Evolutionary conservation across 1,140 invertebrate genomes (phyloP), one percentile per base, ranked within the genome.

Genomic region (Conus betulinus): DNA sequence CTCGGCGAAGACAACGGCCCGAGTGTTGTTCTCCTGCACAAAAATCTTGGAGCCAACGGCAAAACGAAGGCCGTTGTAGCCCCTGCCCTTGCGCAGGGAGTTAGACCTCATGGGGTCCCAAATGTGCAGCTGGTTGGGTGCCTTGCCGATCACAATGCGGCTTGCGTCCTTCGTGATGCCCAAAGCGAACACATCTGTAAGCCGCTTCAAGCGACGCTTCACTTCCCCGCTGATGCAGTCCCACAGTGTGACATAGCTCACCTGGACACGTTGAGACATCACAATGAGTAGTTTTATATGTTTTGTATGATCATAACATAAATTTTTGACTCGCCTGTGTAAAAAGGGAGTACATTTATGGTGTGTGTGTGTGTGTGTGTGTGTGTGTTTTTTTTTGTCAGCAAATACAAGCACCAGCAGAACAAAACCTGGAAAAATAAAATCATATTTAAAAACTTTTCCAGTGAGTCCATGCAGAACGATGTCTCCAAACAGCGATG

Each of bases 191-290:
- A 95, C 94, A 85, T 95, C 90, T 53, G 91, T 93, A 88, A 94
- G 94, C 76, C 93, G 93, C 88, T 93, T 94, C 15, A 95, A 89
- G 15, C 94, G 88, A 51, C 92, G 91, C 87, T 93, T 94, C 3
- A 95, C 91, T 27, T 92, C 82, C 3, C 94, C 94, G 5, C 89
- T 90, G 20, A 79, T 25, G 63, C 93, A 94, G 87, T 95, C 93
- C 94, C 94, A 95, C 60, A 95, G 87, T 6, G 94, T 95, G 3
- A 95, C 94, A 88, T 94, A 95, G 85, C 94, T 95, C 27, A 92
- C 85, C 85, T 87, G 51, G 5, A 20, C n/a, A n/a, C n/a, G n/a
- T n/a, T n/a, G n/a, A n/a, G n/a, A n/a, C n/a, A n/a, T n/a, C n/a
- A n/a, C 8, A n/a, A n/a, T n/a, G n/a, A n/a, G n/a, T n/a, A n/a